Percentiles rank a stretch among this genome's conserved stretches.
These are phyloP conservation scores for human (Homo sapiens) DNA, from an alignment of 2,113 vertebrate genomes.

Conservation along the genomic window DNA sequence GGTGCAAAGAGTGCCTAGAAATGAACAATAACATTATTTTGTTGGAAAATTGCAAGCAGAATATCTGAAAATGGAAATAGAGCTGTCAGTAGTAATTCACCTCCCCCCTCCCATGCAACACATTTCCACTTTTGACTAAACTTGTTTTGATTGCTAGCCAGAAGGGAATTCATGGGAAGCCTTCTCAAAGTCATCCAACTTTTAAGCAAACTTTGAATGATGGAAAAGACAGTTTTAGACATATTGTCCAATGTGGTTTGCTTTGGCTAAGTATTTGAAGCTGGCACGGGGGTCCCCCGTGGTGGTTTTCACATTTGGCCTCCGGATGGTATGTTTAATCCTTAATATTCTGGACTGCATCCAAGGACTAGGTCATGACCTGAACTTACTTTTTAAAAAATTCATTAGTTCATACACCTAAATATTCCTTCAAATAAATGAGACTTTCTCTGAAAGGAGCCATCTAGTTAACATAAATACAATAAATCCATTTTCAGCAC, in stretches of 20 bases:
- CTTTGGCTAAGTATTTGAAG: slow-evolving; percentile 78
- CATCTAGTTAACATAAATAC: slow-evolving; percentile 82
- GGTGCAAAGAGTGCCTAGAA: slow-evolving; percentile 30
- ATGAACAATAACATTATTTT: slow-evolving; percentile 77
- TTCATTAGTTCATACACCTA: slow-evolving; percentile 78
- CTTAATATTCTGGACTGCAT: slow-evolving; percentile 81
- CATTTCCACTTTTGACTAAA: slow-evolving; percentile 84
- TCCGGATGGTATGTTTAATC: slow-evolving; percentile 82
- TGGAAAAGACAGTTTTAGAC: slow-evolving; percentile 83
- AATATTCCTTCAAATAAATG: slow-evolving; percentile 80
- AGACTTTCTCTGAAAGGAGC: slow-evolving; percentile 73
- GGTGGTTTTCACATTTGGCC: slow-evolving; percentile 81
- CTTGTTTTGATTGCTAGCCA: slow-evolving; percentile 86
- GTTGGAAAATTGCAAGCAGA: slow-evolving; percentile 54
- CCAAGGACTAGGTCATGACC: slow-evolving; percentile 82
- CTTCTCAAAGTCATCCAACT: slow-evolving; percentile 84
- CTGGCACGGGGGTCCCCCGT: slow-evolving; percentile 74
- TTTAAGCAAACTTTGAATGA: slow-evolving; percentile 85
- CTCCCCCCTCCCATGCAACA: slow-evolving; percentile 44
- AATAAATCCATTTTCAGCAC: slow-evolving; percentile 83
- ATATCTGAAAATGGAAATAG: slow-evolving; percentile 80
- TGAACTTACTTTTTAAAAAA: slow-evolving; percentile 77
- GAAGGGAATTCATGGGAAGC: slow-evolving; percentile 83
- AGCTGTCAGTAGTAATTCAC: slow-evolving; percentile 79
- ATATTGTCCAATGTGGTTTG: slow-evolving; percentile 78